phyloP scores from a whole-genome alignment of 2,888 invertebrate genomes.

The Flexamia atlantica region DNA sequence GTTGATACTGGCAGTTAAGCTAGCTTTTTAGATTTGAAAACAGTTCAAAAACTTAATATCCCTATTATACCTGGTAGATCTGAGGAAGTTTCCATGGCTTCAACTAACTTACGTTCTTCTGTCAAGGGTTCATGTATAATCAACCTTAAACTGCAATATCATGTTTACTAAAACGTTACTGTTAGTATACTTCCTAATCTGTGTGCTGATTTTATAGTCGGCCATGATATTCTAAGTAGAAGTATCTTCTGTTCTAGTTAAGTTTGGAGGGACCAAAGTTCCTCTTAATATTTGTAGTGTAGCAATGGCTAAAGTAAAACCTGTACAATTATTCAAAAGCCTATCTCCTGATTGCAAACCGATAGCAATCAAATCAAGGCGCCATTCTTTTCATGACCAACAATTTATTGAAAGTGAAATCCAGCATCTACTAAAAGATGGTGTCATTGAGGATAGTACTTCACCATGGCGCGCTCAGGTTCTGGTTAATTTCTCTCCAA shows the following conservation, averaged over 20 bases:
- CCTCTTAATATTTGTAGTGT: not conserved
- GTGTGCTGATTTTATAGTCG: not conserved
- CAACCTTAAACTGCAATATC: not conserved
- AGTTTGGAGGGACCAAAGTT: not conserved
- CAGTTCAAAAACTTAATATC: not conserved
- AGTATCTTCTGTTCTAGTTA: not conserved
- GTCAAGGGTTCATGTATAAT: not conserved
- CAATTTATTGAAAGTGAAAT: not conserved
- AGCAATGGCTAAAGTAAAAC: not conserved
- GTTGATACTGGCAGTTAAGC: not conserved
- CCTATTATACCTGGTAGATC: not conserved
- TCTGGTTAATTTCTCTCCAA: not conserved
- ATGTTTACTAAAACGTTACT: not conserved
- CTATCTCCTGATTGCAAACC: conserved; percentile 7
- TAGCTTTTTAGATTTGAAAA: not conserved
- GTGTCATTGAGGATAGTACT: not conserved
- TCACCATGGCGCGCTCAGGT: conserved; percentile 9
- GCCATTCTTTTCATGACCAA: not conserved
- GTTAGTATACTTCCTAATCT: not conserved
- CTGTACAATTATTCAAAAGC: not conserved
- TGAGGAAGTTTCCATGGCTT: not conserved
- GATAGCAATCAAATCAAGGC: not conserved
- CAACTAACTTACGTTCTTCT: not conserved
- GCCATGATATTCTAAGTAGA: not conserved
- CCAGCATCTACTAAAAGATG: not conserved